Base-by-base conservation (phyloP, 64 coral and sea anemone species). In the Platygyra sinensis region DNA sequence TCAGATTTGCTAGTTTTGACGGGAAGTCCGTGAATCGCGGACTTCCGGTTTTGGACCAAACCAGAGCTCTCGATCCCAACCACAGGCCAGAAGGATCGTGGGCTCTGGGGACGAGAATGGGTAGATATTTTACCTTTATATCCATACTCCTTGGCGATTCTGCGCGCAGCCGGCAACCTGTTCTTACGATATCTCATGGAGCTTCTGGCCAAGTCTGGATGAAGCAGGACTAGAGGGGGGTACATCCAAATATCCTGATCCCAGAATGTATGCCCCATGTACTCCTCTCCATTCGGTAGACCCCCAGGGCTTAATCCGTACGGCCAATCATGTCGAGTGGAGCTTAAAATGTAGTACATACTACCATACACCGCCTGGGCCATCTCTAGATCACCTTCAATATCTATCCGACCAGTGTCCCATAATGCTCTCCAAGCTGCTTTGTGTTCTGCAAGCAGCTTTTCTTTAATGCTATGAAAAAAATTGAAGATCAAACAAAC, bases 191-290 rank as follows among this genome's bases (percentile, higher is more conserved):
- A 97, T 30, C 86, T 82, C 77, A 97, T 39, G 36, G 90, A 86
- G n/a, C 87, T 82, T 54, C 95, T 73, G 24, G 95, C 95, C 18
- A 97, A 52, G 75, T 91, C 88, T 15, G 95, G 91, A 24, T 97
- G 92, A 60, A 97, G 80, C 42, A 97, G 42, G 5, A 97, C 91
- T 3, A 97, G 69, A 30, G 84, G 85, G n/a, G 95, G 95, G 60
- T 91, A 97, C 95, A 97, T 97, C 95, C 95, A 97, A 62, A 97
- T 97, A 27, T 97, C 91, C 82, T 97, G 92, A 67, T 97, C 95
- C 95, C 95, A 97, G 74, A 97, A 97, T 31, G 95, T 97, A 50
- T 97, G 95, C 17, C 95, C 95, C 95, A 97, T 97, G 89, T 97
- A 97, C 57, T 97, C 95, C 61, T 97, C 95, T 31, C 88, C 91